Conservation (phyloP, 1,140 invertebrate genomes). For the Lasioglossum baleicum region DNA sequence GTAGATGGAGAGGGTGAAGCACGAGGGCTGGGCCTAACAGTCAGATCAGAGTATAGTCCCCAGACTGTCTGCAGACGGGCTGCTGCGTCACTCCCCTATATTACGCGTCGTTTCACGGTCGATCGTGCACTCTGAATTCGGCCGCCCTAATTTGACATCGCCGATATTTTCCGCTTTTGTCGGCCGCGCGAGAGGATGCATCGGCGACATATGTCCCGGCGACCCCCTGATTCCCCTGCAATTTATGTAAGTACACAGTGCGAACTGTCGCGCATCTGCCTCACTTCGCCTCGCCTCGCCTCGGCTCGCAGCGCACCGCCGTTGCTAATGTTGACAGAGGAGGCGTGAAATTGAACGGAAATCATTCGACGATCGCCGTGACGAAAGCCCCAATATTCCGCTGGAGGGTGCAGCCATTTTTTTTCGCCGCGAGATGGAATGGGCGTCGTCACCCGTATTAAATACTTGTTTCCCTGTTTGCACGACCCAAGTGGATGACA, state of each 20-base stretch:
- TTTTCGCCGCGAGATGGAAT: not conserved
- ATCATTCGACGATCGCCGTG: slow-evolving; percentile 35
- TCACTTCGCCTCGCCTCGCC: slow-evolving; percentile 6
- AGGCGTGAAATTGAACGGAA: slow-evolving; percentile 58
- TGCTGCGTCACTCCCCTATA: slow-evolving; percentile 44
- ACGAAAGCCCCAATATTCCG: slow-evolving; percentile 1
- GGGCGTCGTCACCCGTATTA: slow-evolving; percentile 23
- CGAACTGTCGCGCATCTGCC: slow-evolving; percentile 54
- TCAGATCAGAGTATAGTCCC: slow-evolving; percentile 8
- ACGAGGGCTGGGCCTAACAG: slow-evolving; percentile 18
- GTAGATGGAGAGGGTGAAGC: too few species aligned
- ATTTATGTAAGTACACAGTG: slow-evolving; percentile 60
- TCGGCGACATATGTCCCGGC: slow-evolving; percentile 59
- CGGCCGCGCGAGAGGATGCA: slow-evolving; percentile 38
- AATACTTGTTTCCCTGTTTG: slow-evolving; percentile 36
- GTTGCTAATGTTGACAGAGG: slow-evolving; percentile 31
- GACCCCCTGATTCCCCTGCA: slow-evolving; percentile 37
- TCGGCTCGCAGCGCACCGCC: not conserved
- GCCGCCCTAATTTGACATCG: slow-evolving; percentile 57
- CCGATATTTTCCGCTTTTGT: slow-evolving; percentile 61
- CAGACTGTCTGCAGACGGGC: slow-evolving; percentile 17
- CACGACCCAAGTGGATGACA: not conserved
- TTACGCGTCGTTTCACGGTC: slow-evolving; percentile 61
- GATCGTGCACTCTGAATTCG: slow-evolving; percentile 58
- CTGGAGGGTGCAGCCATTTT: slow-evolving; percentile 23